Evolutionary conservation across 2,888 invertebrate species (phyloP).

Genomic region (Noctuana brunneofusca): DNA sequence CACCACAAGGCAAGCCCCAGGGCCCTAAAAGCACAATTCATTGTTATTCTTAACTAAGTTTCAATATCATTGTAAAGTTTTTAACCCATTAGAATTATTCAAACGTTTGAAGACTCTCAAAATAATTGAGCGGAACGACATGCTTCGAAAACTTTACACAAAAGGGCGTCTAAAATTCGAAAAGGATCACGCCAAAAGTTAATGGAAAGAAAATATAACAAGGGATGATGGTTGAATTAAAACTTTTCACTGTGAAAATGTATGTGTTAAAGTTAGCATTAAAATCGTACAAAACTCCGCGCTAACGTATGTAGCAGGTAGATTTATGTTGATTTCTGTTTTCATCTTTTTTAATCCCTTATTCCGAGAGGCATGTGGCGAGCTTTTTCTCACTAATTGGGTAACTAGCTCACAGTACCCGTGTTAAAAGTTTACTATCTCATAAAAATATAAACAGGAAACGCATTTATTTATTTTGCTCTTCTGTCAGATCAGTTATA

Average conservation of each 20-base stretch:
- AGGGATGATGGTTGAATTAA: constrained; percentile 2
- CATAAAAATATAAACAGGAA: neutral
- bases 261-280: constrained; percentile 9
- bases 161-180: constrained; percentile 11
- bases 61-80: neutral
- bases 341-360: constrained; percentile 11
- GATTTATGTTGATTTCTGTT: constrained; percentile 14
- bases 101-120: neutral
- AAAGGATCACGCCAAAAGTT: constrained; percentile 18
- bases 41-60: neutral
- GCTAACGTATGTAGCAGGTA: neutral
- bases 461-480: neutral
- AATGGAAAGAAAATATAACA: constrained; percentile 9
- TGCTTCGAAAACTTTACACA: constrained; percentile 9
- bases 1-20: constrained; percentile 73
- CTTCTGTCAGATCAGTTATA: neutral
- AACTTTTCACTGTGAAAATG: constrained; percentile 5
- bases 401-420: neutral
- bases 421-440: neutral
- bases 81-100: neutral
- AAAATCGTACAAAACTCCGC: neutral
- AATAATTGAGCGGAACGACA: neutral
- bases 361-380: constrained; percentile 1
- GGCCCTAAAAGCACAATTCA: constrained; percentile 54
- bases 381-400: constrained; percentile 30